These are phyloP conservation scores for Pangasius mekongensis DNA, from an alignment of 2,797 vertebrate genomes.

Conservation along the genomic window DNA sequence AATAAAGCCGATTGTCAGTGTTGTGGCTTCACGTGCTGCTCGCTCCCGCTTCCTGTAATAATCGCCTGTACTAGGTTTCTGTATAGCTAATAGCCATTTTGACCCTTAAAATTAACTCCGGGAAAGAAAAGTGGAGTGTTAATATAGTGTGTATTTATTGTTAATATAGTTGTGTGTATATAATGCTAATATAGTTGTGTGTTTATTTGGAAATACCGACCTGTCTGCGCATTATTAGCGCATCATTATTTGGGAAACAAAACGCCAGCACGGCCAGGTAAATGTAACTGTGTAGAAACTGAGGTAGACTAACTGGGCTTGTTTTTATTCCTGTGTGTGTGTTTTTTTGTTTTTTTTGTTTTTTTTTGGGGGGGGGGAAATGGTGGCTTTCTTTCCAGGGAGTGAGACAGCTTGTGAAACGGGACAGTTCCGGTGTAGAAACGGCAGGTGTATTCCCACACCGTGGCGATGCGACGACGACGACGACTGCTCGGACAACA, in stretches of 20 bases:
- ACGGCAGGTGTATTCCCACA: conserved; percentile 90
- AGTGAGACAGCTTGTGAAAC: conserved; percentile 85
- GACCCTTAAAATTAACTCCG: not conserved
- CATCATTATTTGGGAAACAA: not conserved
- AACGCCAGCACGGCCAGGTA: not conserved
- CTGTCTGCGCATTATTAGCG: not conserved
- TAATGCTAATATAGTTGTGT: not conserved
- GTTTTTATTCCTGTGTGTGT: too few relatives aligned
- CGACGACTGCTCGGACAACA: conserved; percentile 94
- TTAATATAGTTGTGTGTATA: too few relatives aligned
- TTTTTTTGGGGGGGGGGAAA: not conserved
- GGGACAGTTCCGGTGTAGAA: conserved; percentile 92
- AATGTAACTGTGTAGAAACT: not conserved
- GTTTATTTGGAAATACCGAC: not conserved
- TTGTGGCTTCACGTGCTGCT: not conserved
- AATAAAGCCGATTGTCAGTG: conserved; percentile 5
- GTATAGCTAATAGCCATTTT: not conserved
- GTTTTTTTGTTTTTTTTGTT: not conserved
- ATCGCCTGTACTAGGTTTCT: not conserved
- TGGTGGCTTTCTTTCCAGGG: conserved; percentile 61
- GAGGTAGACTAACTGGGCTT: not conserved
- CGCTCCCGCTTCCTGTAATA: not conserved
- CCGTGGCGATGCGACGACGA: conserved; percentile 97
- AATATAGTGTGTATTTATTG: not conserved
- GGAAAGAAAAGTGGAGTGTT: not conserved